Evolutionary conservation across 2,113 vertebrate genomes (phyloP), one percentile per base, ranked within the genome.

Genomic region (Lota lota): DNA sequence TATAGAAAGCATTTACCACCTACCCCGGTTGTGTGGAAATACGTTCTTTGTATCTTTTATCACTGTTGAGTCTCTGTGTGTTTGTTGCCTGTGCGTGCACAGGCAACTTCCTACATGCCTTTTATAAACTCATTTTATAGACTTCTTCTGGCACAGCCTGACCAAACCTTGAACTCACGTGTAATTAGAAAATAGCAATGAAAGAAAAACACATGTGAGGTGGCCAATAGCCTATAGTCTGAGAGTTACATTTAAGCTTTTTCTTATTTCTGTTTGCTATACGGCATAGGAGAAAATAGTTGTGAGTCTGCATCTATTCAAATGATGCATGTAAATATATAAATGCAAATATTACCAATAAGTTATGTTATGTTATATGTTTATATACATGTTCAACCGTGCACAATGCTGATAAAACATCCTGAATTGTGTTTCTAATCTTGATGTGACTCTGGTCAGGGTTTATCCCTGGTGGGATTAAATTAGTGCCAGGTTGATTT

Each of bases 51-150:
- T 33, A 33, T 33, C 28, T 63, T 6, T 5, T 63, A 28, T 63
- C 61, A 63, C 61, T 36, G 22, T 36, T 24, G 17, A 24, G 17
- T 8, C 63, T 28, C 12, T n/a, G 36, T 21, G 33, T 64, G 19
- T 22, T 10, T 33, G 12, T 18, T 16, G 16, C 14, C 40, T 18
- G 18, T 18, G 79, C 84, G 74, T 2, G 0, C 87, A 88, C 88
- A 83, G 80, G 82, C 87, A 83, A 16, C n/a, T 77, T 72, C 82
- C 81, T 85, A 83, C 88, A 87, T 77, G 87, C 83, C 80, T 86
- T 91, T 90, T 90, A 92, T 87, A 85, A 91, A 90, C 80, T 90
- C 76, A 81, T 91, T 91, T 90, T 86, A 90, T 89, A 87, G 85
- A 86, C 87, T 91, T 86, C 86, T 90, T 5, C 21, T 62, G 58